Percentiles rank a stretch among this genome's conserved stretches.
Conservation (phyloP, 2,113 vertebrate species). For the Halcyon malimbica region DNA sequence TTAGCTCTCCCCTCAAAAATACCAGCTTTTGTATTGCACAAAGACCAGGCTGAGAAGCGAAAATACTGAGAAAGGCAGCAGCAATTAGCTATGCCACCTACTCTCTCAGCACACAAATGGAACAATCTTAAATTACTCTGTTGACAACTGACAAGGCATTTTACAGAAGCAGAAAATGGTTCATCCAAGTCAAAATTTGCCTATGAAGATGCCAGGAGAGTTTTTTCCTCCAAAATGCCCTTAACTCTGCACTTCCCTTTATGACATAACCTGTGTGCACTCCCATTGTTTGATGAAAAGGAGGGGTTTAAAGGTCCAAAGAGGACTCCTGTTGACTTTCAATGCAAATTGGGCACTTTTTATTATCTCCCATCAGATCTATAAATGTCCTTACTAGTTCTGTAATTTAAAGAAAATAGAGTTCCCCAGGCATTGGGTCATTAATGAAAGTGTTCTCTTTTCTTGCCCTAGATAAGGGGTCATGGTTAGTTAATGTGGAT, state of each 20-base stretch:
- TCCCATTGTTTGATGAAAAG: not conserved
- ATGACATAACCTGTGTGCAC: not conserved
- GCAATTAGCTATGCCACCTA: not conserved
- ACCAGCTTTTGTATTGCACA: not conserved
- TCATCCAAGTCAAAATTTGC: not conserved
- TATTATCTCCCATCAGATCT: constrained; percentile 15
- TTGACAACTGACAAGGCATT: not conserved
- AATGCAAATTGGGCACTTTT: not conserved
- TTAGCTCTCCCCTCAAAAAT: not conserved
- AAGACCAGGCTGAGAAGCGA: not conserved
- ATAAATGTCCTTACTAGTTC: constrained; percentile 14
- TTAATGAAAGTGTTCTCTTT: constrained; percentile 10
- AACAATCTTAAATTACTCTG: not conserved
- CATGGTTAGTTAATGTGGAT: not conserved
- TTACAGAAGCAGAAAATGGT: not conserved
- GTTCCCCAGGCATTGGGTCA: not conserved
- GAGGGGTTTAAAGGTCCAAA: not conserved
- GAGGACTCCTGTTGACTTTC: constrained; percentile 15
- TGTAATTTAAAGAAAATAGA: not conserved
- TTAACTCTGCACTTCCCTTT: constrained; percentile 5
- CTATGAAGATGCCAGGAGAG: not conserved
- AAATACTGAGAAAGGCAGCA: not conserved
- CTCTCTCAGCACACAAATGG: not conserved
- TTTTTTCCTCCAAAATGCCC: not conserved
- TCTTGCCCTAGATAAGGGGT: constrained; percentile 23